Evolutionary conservation across 2,113 vertebrate species (phyloP).

Genomic region (Orthochromis malagaraziensis): DNA sequence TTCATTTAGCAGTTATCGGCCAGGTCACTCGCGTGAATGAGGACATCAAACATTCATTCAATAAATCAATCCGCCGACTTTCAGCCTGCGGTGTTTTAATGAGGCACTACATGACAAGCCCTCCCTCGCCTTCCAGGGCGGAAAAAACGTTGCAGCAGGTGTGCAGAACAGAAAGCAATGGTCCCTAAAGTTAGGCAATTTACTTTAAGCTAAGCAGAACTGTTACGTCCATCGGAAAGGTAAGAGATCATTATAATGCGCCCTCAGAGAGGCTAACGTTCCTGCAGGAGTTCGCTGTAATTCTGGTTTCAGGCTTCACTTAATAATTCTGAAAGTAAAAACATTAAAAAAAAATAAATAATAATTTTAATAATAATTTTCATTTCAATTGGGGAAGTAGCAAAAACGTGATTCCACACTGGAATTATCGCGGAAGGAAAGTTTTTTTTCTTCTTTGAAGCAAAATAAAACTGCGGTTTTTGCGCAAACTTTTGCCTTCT

Average conservation of each 20-base stretch:
- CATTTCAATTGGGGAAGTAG: not conserved
- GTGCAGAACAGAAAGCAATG: slow-evolving; percentile 46
- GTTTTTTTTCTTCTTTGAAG: not conserved
- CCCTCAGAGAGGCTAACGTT: not conserved
- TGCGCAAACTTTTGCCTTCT: not conserved
- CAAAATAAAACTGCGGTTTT: not conserved
- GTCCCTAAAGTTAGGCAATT: slow-evolving; percentile 19
- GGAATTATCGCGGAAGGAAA: not conserved
- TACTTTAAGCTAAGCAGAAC: slow-evolving; percentile 16
- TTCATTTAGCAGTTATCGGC: not conserved
- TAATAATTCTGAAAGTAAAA: not conserved
- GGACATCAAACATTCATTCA: slow-evolving; percentile 58
- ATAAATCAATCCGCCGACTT: slow-evolving; percentile 64
- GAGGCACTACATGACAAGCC: slow-evolving; percentile 44
- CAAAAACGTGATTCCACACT: not conserved
- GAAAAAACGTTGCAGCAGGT: slow-evolving; percentile 57
- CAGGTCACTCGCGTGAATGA: slow-evolving; percentile 38
- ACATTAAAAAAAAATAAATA: not conserved
- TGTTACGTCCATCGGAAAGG: slow-evolving; percentile 46
- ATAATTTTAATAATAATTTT: not conserved
- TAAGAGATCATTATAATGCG: slow-evolving; percentile 21
- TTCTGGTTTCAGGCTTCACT: not conserved
- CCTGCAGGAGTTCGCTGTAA: not conserved
- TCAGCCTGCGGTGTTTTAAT: slow-evolving; percentile 59
- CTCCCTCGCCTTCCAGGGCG: slow-evolving; percentile 19